phyloP scores from a whole-genome alignment of 2,113 vertebrate species.

The Lycocorax pyrrhopterus region DNA sequence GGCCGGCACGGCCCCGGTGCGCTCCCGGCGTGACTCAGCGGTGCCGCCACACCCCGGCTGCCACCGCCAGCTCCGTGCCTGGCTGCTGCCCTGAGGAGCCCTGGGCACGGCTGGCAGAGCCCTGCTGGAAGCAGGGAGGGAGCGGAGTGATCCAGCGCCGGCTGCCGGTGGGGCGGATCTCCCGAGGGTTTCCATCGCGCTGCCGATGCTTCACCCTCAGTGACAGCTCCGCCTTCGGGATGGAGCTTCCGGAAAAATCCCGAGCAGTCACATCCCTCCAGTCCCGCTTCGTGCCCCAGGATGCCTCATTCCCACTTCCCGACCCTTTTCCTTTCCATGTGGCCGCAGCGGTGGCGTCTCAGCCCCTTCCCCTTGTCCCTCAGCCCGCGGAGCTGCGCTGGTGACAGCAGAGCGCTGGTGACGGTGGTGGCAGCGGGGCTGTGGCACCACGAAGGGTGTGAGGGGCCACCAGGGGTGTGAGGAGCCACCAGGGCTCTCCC shows the following conservation, averaged over 20 bases:
- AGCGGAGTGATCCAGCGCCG: background rate
- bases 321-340: background rate
- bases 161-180: background rate
- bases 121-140: background rate
- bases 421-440: background rate
- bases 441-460: fast-evolving
- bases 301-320: background rate
- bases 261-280: fast-evolving
- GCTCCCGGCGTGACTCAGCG: background rate
- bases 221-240: background rate
- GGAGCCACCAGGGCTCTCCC: background rate
- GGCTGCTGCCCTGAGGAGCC: background rate
- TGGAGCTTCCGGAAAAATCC: background rate
- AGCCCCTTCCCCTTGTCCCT: background rate
- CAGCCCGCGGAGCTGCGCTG: fast-evolving
- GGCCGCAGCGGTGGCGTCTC: fast-evolving
- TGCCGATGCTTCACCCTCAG: background rate
- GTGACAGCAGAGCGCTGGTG: background rate
- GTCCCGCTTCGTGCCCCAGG: fast-evolving
- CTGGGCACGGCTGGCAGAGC: background rate
- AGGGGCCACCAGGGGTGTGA: fast-evolving
- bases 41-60: background rate
- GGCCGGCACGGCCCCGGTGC: background rate
- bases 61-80: background rate
- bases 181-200: fast-evolving